Evolutionary conservation across 2,113 vertebrate species (phyloP).

Genomic region (human): GRCh38 chr11:127585001-127585500

Average conservation of each 20-base stretch:
- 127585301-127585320: not conserved
- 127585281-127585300: not conserved
- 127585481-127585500: not conserved
- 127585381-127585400: not conserved
- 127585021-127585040: not conserved
- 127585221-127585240: not conserved
- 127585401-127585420: not conserved
- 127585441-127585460: rapidly evolving
- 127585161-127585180: not conserved
- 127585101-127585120: conserved; percentile 13
- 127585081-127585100: not conserved
- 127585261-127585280: not conserved
- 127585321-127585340: not conserved
- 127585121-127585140: not conserved
- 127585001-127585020: not conserved
- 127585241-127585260: not conserved
- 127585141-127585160: not conserved
- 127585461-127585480: not conserved
- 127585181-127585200: not conserved
- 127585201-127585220: not conserved
- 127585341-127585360: not conserved
- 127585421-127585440: not conserved
- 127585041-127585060: not conserved
- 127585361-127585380: not conserved
- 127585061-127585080: not conserved